Evolutionary conservation across 2,113 vertebrate genomes (phyloP).

Genomic region (Pluvianellus socialis): DNA sequence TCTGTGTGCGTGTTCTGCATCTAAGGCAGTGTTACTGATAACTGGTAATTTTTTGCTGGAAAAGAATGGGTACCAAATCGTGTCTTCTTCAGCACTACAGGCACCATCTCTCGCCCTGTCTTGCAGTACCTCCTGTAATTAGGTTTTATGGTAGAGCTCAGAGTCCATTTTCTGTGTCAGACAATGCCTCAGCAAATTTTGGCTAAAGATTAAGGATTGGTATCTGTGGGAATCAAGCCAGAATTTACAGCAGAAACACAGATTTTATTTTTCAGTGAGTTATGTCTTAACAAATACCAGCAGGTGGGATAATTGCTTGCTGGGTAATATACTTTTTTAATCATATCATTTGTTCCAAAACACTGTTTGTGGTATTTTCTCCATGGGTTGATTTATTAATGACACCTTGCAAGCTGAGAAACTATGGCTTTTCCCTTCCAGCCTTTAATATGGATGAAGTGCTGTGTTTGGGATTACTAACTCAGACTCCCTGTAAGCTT

Average conservation of each 20-base stretch:
- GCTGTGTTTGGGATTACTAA: neutral
- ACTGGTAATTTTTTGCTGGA: neutral
- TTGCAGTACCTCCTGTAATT: neutral
- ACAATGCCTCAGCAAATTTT: slow-evolving; percentile 18
- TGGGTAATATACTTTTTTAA: slow-evolving; percentile 4
- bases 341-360: neutral
- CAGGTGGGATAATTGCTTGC: slow-evolving; percentile 16
- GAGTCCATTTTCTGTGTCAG: neutral
- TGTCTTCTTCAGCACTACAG: neutral
- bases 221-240: neutral
- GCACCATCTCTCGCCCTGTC: neutral
- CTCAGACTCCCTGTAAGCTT: neutral
- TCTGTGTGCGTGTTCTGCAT: neutral
- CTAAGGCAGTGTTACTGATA: neutral
- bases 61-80: neutral
- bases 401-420: neutral
- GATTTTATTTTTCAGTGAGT: slow-evolving; percentile 28
- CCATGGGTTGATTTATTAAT: neutral
- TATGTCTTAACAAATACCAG: slow-evolving; percentile 36
- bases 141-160: neutral
- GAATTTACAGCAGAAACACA: neutral
- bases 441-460: neutral
- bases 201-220: neutral
- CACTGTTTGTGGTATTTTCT: neutral
- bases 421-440: neutral